Evolutionary conservation across 2,888 invertebrate genomes (phyloP).

Genomic region (Coenonympha glycerion): DNA sequence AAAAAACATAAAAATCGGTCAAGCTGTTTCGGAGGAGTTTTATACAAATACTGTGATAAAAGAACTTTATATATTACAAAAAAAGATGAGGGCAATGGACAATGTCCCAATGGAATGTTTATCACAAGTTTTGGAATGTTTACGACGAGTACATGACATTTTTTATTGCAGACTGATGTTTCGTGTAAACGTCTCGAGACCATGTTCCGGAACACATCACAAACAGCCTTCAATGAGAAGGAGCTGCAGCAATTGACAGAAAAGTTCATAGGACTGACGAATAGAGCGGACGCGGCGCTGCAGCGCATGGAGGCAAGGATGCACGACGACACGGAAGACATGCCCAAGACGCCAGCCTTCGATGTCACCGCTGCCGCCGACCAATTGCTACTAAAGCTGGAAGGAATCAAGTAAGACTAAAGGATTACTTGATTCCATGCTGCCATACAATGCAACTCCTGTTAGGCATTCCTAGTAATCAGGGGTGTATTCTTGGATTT

Average conservation of each 20-base stretch:
- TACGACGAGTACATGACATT: neutral
- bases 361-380: constrained; percentile 59
- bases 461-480: too few relatives aligned
- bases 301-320: constrained; percentile 57
- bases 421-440: too few relatives aligned
- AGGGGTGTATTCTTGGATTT: too few relatives aligned
- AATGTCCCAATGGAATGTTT: too few relatives aligned
- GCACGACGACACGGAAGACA: constrained; percentile 45
- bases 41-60: too few relatives aligned
- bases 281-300: constrained; percentile 64
- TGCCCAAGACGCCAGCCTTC: constrained; percentile 40
- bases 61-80: too few relatives aligned
- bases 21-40: too few relatives aligned
- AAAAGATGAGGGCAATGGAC: too few relatives aligned
- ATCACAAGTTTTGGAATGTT: too few relatives aligned
- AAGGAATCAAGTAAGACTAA: constrained; percentile 52
- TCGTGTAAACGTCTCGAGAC: constrained; percentile 59
- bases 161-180: constrained; percentile 44
- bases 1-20: too few relatives aligned
- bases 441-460: too few relatives aligned
- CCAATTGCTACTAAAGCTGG: constrained; percentile 49
- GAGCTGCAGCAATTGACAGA: constrained; percentile 64
- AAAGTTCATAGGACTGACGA: constrained; percentile 64
- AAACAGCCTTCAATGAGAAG: constrained; percentile 53
- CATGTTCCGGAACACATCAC: constrained; percentile 57